These are phyloP conservation scores for Thymelicus lineola DNA, from an alignment of 2,888 invertebrate species.

Conservation along the genomic window DNA sequence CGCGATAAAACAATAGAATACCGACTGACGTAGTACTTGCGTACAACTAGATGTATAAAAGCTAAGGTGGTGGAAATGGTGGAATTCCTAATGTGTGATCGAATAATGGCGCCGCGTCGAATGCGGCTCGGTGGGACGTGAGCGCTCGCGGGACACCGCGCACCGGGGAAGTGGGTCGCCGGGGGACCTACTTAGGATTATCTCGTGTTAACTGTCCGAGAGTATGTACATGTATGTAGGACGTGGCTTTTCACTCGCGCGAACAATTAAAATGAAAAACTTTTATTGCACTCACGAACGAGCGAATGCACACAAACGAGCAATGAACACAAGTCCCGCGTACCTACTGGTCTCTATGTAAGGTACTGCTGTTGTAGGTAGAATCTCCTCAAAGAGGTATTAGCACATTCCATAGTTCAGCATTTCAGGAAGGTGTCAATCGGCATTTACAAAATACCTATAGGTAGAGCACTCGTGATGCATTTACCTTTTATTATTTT, in stretches of 20 bases:
- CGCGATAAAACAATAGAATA: no score
- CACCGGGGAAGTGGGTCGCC: constrained; percentile 10
- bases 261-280: neutral
- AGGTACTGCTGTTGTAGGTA: no score
- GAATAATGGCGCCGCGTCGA: constrained; percentile 5
- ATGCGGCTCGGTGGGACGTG: constrained; percentile 1
- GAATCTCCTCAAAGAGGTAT: no score
- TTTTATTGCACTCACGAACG: neutral
- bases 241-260: neutral
- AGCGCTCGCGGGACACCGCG: constrained; percentile 2
- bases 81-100: constrained; percentile 13
- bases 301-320: no score
- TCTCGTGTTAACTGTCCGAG: constrained; percentile 7
- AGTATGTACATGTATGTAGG: neutral
- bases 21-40: no score
- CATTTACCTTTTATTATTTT: neutral
- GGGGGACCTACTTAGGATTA: constrained; percentile 26
- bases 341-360: no score
- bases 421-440: no score
- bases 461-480: no score
- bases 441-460: no score
- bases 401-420: no score
- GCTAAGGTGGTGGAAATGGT: constrained; percentile 2
- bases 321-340: no score
- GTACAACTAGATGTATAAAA: neutral